Evolutionary conservation across 2,888 invertebrate genomes (phyloP), one percentile per base, ranked within the genome.

Genomic region (Sinodicranocentrus sp.): DNA sequence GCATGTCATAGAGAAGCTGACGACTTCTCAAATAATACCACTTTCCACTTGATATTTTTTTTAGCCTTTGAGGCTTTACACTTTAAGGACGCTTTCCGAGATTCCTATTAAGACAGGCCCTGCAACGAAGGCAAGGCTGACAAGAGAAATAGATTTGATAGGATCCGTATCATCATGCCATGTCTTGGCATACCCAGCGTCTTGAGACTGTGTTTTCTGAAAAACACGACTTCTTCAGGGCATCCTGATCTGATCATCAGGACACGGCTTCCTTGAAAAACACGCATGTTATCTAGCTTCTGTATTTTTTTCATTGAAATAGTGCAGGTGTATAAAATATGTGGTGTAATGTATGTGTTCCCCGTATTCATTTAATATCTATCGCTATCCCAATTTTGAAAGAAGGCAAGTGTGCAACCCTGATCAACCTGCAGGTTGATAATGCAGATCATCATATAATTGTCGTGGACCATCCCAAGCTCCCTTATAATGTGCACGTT

Each of bases 371-470:
- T 21, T 57, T 57, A 19, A 57, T 57, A 21, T n/a, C n/a, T n/a
- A n/a, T n/a, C n/a, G n/a, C n/a, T 19, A 57, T 57, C 57, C 57
- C 57, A 57, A 57, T 21, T 57, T 57, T 21, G 57, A 23, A 21
- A 57, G 23, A 23, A 48, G n/a, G 6, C n/a, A 5, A 48, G n/a
- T 48, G 48, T n/a, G 15, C n/a, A 10, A n/a, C 2, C n/a, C 10
- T 63, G 39, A 63, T 63, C 63, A 28, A n/a, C 63, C 28, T 28
- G n/a, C 48, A 52, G n/a, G 54, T n/a, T n/a, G n/a, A 52, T 44
- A 23, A 43, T 67, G 67, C 44, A 67, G 67, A 67, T 44, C 67
- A 19, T 43, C 67, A 67, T 67, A 67, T 67, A 67, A 67, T 67
- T 67, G 65, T 67, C 67, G 19, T 44, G 67, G 67, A 67, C 67